These are phyloP conservation scores for Alethe castanea DNA, from an alignment of 2,113 vertebrate species.

Conservation along the genomic window DNA sequence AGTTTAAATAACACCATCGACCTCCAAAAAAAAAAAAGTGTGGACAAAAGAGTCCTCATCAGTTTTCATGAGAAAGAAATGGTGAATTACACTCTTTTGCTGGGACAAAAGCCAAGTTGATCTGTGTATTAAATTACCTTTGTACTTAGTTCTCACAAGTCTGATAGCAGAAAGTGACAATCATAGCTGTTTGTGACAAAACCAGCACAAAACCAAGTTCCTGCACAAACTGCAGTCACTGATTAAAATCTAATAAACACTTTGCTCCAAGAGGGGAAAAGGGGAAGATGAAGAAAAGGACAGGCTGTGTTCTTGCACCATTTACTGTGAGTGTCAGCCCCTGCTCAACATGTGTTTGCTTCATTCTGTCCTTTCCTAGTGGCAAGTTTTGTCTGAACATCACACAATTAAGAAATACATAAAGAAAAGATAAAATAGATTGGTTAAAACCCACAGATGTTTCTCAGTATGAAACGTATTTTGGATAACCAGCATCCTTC, in stretches of 20 bases:
- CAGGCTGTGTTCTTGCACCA: background rate
- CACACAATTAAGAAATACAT: background rate
- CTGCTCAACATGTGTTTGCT: background rate
- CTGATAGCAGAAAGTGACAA: background rate
- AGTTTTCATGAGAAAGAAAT: conserved; percentile 48
- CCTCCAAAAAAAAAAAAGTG: background rate
- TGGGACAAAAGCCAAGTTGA: conserved; percentile 24
- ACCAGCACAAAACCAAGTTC: background rate
- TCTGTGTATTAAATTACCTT: conserved; percentile 9
- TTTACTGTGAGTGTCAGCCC: background rate
- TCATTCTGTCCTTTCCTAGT: background rate
- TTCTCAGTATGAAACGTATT: background rate
- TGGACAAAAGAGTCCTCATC: background rate
- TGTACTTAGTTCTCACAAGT: background rate
- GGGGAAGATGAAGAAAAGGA: background rate
- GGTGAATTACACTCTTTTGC: conserved; percentile 13
- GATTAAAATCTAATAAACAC: background rate
- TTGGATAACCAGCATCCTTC: background rate
- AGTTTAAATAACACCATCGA: background rate
- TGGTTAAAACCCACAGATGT: background rate
- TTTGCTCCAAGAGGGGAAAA: background rate
- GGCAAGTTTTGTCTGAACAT: background rate
- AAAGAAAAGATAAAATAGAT: background rate
- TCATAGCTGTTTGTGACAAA: background rate
- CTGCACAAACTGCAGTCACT: background rate